Percentiles rank a stretch among this genome's conserved stretches.
phyloP scores from a whole-genome alignment of 1,140 invertebrate genomes.

The Papilio xuthus region DNA sequence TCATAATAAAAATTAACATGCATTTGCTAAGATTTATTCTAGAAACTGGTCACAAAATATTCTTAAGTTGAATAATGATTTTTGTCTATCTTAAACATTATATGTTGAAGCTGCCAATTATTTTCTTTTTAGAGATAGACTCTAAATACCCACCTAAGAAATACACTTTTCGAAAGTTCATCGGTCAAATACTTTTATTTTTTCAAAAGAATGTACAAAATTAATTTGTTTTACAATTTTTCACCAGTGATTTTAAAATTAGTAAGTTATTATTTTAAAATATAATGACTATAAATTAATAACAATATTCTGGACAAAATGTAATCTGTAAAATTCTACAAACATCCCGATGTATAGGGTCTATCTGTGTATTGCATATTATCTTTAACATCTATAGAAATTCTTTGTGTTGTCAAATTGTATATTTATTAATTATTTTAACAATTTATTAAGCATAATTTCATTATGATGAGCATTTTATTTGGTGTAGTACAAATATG shows the following conservation, averaged over 20 bases:
- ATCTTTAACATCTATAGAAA: neutral
- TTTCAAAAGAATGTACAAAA: neutral
- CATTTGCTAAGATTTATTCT: neutral
- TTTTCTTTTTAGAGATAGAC: neutral
- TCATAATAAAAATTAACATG: conserved; percentile 17
- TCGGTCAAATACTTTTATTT: neutral
- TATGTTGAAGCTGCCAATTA: neutral
- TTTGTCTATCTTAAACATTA: neutral
- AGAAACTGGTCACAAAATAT: conserved; percentile 8
- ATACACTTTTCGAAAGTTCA: neutral
- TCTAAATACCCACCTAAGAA: neutral
- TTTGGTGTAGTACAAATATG: conserved; percentile 34
- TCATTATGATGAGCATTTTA: conserved; percentile 29
- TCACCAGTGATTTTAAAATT: neutral
- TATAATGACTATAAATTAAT: too few species aligned
- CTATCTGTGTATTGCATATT: neutral
- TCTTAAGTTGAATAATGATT: neutral
- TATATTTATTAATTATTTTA: neutral
- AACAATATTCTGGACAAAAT: too few species aligned
- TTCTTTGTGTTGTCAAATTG: neutral
- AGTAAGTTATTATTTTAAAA: neutral
- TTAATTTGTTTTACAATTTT: neutral
- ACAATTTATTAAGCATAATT: conserved; percentile 29
- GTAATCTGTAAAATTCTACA: neutral
- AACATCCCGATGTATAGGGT: neutral